A percentile compares a stretch with the other conserved stretches of the same genome.
These are phyloP conservation scores for Amblyraja radiata DNA, from an alignment of 2,797 vertebrate species.

Conservation along the genomic window DNA sequence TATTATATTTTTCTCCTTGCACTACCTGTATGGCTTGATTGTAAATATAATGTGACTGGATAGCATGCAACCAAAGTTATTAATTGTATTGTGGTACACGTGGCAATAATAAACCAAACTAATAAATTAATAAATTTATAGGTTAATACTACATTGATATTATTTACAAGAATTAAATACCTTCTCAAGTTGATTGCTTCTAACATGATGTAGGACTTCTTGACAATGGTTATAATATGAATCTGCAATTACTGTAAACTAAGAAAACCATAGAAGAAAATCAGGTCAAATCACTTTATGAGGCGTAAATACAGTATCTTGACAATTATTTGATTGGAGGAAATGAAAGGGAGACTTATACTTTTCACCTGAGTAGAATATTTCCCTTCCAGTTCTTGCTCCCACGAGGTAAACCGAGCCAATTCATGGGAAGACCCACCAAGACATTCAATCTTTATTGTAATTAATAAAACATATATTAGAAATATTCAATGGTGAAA, in stretches of 20 bases:
- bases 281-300: not conserved
- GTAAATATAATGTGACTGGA: too few species aligned
- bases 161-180: conserved; percentile 43
- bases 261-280: conserved; percentile 12
- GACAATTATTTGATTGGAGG: not conserved
- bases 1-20: too few species aligned
- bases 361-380: conserved; percentile 47
- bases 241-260: conserved; percentile 50
- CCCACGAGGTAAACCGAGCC: conserved; percentile 48
- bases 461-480: conserved; percentile 3
- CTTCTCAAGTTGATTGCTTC: conserved; percentile 47
- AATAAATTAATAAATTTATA: not conserved
- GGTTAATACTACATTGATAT: not conserved
- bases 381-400: conserved; percentile 50
- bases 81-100: too few species aligned
- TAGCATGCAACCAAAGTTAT: too few species aligned
- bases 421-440: conserved; percentile 45
- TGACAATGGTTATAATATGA: conserved; percentile 54
- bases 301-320: not conserved
- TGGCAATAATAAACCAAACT: too few species aligned
- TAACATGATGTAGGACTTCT: conserved; percentile 51
- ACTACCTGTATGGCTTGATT: too few species aligned
- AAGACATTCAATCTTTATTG: conserved; percentile 4
- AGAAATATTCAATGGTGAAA: not conserved
- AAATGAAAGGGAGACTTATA: not conserved